Evolutionary conservation across 2,888 invertebrate genomes (phyloP).

Genomic region (Terebella lapidaria): DNA sequence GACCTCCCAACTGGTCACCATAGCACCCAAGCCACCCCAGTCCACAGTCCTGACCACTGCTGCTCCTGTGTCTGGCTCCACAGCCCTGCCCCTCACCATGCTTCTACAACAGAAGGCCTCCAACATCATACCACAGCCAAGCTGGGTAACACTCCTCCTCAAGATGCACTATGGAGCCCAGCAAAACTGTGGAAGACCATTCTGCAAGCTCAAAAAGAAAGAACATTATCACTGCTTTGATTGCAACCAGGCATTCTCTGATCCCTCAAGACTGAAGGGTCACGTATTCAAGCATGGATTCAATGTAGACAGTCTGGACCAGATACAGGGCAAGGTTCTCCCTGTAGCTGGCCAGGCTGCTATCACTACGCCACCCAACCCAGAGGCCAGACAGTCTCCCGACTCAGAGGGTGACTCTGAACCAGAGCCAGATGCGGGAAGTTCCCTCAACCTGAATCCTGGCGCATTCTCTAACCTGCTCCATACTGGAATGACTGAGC

Average conservation of each 20-base stretch:
- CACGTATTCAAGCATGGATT: slow-evolving; percentile 67
- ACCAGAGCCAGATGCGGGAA: no score
- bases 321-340: not conserved
- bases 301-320: slow-evolving; percentile 28
- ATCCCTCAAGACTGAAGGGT: slow-evolving; percentile 64
- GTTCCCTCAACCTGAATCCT: not conserved
- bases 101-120: slow-evolving; percentile 19
- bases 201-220: slow-evolving; percentile 74
- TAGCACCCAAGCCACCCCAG: not conserved
- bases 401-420: slow-evolving; percentile 1
- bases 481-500: no score
- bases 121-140: slow-evolving; percentile 11
- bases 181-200: slow-evolving; percentile 66
- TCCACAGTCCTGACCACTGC: not conserved
- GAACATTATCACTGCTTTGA: slow-evolving; percentile 75
- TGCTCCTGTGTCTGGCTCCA: not conserved
- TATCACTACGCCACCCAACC: not conserved
- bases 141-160: slow-evolving; percentile 26
- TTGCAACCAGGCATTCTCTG: slow-evolving; percentile 76
- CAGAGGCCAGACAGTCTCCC: not conserved
- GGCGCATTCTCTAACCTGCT: not conserved
- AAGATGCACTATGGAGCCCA: slow-evolving; percentile 42
- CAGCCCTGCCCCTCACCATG: slow-evolving; percentile 7
- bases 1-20: not conserved
- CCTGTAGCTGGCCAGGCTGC: not conserved